These are phyloP conservation scores for Calliopum simillimum DNA, from an alignment of 2,888 invertebrate genomes.

Conservation along the genomic window DNA sequence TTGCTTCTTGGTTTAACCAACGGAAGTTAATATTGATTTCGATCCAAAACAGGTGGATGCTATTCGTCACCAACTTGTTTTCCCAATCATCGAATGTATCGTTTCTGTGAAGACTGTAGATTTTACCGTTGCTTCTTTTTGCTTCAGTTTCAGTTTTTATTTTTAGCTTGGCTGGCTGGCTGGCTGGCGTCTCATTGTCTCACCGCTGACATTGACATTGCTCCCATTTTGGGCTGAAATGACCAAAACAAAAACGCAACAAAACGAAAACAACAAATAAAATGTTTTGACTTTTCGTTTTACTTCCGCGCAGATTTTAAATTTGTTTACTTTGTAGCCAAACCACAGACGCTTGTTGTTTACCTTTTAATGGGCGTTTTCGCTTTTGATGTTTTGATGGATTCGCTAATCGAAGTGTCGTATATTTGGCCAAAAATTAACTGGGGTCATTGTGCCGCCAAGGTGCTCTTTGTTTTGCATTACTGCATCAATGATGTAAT, in stretches of 20 bases:
- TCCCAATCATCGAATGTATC: no score
- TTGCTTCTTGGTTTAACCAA: not conserved
- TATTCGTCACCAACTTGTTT: conserved; percentile 15
- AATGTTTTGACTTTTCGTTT: conserved; percentile 15
- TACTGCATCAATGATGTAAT: not conserved
- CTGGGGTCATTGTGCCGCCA: not conserved
- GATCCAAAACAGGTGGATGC: not conserved
- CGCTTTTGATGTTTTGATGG: not conserved
- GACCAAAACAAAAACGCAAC: not conserved
- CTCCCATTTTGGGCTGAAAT: conserved; percentile 15
- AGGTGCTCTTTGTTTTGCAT: not conserved
- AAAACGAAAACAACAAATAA: conserved; percentile 6
- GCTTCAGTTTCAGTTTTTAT: not conserved
- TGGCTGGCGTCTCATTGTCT: not conserved
- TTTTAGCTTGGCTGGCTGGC: no score
- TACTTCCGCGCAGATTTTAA: not conserved
- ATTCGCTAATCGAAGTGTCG: not conserved
- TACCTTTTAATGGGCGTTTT: not conserved
- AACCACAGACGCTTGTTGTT: not conserved
- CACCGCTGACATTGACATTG: conserved; percentile 31
- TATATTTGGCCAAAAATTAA: not conserved
- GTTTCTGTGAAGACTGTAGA: no score
- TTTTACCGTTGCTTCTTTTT: not conserved
- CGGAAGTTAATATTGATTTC: conserved; percentile 14
- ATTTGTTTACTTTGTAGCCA: not conserved